These are phyloP conservation scores for Aethes cnicana DNA, from an alignment of 2,888 invertebrate genomes.

Conservation along the genomic window DNA sequence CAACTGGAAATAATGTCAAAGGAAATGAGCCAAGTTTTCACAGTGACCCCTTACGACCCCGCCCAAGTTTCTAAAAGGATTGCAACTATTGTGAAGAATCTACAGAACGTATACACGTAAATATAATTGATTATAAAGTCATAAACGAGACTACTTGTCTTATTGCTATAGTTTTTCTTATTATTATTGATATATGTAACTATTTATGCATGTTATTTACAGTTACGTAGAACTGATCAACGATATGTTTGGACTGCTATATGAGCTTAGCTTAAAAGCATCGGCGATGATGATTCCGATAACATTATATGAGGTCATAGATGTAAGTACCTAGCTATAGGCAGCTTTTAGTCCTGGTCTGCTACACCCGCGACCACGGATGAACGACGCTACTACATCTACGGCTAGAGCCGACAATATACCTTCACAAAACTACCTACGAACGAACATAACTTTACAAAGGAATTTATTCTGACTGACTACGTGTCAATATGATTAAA, in stretches of 20 bases:
- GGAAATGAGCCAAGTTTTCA: neutral
- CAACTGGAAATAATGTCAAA: conserved; percentile 4
- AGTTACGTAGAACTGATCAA: neutral
- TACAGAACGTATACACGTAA: conserved; percentile 1
- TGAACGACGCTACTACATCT: too few relatives aligned
- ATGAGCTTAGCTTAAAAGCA: neutral
- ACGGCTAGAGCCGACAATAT: too few relatives aligned
- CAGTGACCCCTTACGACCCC: conserved; percentile 9
- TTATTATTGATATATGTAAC: neutral
- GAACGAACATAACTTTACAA: too few relatives aligned
- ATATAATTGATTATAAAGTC: neutral
- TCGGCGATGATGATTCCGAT: neutral
- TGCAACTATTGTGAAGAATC: neutral
- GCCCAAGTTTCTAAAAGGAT: too few relatives aligned
- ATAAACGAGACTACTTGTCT: too few relatives aligned
- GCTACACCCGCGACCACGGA: too few relatives aligned
- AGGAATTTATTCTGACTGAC: too few relatives aligned
- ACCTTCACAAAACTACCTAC: too few relatives aligned
- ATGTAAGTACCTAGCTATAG: conserved; percentile 3
- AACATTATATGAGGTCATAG: neutral
- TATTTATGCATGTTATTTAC: neutral
- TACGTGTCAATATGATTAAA: too few relatives aligned
- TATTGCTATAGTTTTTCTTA: too few relatives aligned
- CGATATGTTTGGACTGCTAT: neutral
- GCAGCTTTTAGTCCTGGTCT: too few relatives aligned